These are phyloP conservation scores for Nomada lathburiana DNA, from an alignment of 2,888 invertebrate genomes.

Conservation along the genomic window DNA sequence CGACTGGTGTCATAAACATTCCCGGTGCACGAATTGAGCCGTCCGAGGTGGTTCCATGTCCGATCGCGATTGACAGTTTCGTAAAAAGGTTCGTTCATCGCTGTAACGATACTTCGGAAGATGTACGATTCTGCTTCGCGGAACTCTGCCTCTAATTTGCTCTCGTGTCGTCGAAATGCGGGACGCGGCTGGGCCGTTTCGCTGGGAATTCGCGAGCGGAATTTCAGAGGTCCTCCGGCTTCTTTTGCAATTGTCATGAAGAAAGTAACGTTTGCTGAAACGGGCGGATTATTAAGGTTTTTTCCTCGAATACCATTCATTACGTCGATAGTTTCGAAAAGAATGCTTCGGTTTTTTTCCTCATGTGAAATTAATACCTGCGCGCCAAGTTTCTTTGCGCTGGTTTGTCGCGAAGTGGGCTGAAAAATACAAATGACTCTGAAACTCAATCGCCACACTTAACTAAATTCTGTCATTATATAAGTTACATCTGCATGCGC, in stretches of 20 bases:
- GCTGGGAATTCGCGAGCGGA: not conserved
- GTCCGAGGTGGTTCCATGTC: slow-evolving; percentile 54
- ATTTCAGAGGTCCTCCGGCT: not conserved
- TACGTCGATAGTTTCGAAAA: too few relatives aligned
- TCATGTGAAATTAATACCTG: too few relatives aligned
- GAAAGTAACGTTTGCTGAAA: not conserved
- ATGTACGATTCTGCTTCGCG: slow-evolving; percentile 39
- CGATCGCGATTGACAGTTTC: slow-evolving; percentile 63
- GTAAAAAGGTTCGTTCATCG: slow-evolving; percentile 51
- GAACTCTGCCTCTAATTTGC: slow-evolving; percentile 51
- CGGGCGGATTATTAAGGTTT: not conserved
- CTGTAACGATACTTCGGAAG: slow-evolving; percentile 44
- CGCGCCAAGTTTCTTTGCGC: too few relatives aligned
- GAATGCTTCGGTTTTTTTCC: too few relatives aligned
- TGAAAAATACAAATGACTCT: too few relatives aligned
- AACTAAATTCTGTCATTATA: too few relatives aligned
- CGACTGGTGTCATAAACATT: slow-evolving; percentile 64
- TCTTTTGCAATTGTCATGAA: not conserved
- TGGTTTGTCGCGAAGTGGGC: too few relatives aligned
- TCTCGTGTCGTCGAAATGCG: slow-evolving; percentile 39
- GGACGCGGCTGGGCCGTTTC: not conserved
- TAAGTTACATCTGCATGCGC: too few relatives aligned
- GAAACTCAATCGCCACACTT: too few relatives aligned
- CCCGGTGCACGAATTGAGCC: slow-evolving; percentile 63
- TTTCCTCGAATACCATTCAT: not conserved